Conservation (phyloP, 2,113 vertebrate species). For the Coptodon rendalli region DNA sequence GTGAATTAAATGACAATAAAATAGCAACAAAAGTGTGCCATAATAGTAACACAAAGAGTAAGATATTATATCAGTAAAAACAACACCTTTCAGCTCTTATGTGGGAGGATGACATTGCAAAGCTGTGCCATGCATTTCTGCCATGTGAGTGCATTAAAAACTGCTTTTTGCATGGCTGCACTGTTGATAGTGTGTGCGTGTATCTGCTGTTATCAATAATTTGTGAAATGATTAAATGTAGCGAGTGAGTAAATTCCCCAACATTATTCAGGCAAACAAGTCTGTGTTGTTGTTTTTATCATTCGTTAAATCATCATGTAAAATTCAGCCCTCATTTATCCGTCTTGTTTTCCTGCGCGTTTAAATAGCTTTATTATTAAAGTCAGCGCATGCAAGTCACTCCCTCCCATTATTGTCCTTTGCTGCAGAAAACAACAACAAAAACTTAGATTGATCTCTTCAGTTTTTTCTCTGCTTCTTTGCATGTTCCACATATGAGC, state of each 20-base stretch:
- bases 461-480: background rate
- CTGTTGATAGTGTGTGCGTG: background rate
- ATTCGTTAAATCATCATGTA: background rate
- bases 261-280: background rate
- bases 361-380: background rate
- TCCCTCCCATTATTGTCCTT: background rate
- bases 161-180: background rate
- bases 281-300: background rate
- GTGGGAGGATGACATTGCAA: background rate
- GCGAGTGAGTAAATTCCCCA: rapidly evolving
- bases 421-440: rapidly evolving
- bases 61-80: background rate
- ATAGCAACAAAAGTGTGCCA: background rate
- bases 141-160: rapidly evolving
- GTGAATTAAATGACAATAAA: background rate
- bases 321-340: background rate
- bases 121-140: background rate
- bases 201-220: background rate
- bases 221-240: rapidly evolving
- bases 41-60: background rate
- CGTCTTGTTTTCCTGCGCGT: rapidly evolving
- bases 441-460: rapidly evolving
- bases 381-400: background rate
- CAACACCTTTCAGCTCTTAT: background rate
- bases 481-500: background rate